A percentile compares a stretch with the other conserved stretches of the same genome.
These are phyloP conservation scores for Lordiphosa andalusiaca DNA, from an alignment of 2,888 invertebrate genomes.

Conservation along the genomic window DNA sequence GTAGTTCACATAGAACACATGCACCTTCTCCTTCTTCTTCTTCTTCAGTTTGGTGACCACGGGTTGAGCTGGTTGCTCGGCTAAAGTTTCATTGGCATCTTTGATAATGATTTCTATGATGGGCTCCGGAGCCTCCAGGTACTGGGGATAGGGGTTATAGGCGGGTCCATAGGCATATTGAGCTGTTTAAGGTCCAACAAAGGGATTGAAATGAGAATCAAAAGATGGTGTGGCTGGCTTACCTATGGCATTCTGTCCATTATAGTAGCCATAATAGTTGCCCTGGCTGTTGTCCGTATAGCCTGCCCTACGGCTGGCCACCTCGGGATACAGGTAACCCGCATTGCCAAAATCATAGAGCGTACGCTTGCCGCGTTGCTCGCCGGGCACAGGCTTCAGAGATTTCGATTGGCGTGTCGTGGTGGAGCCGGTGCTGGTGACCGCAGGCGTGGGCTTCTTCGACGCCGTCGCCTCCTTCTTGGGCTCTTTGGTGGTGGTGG, in stretches of 20 bases:
- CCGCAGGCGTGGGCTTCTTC: conserved; percentile 8
- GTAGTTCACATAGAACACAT: conserved; percentile 95
- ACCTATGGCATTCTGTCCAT: conserved; percentile 76
- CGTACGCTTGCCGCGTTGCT: conserved; percentile 78
- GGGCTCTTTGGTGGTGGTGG: conserved; percentile 27
- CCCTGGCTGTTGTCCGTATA: conserved; percentile 54
- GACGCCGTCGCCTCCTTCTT: conserved; percentile 28
- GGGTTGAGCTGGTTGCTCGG: conserved; percentile 83
- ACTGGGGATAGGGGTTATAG: conserved; percentile 81
- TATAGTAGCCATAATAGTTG: conserved; percentile 72
- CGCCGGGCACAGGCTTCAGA: conserved; percentile 50
- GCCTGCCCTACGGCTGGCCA: conserved; percentile 72
- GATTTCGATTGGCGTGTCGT: conserved; percentile 51
- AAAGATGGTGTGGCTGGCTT: not conserved
- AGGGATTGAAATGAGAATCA: no score
- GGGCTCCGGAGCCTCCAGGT: conserved; percentile 90
- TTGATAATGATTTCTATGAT: conserved; percentile 96
- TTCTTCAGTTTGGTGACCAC: conserved; percentile 81
- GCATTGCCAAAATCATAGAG: conserved; percentile 77
- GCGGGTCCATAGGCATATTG: conserved; percentile 56
- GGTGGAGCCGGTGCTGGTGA: conserved; percentile 20
- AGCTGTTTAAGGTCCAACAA: conserved; percentile 35
- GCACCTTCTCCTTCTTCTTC: conserved; percentile 89
- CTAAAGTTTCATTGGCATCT: conserved; percentile 91
- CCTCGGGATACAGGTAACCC: conserved; percentile 71